Conservation (phyloP, 64 coral and sea anemone genomes). For the Orbicella faveolata region DNA sequence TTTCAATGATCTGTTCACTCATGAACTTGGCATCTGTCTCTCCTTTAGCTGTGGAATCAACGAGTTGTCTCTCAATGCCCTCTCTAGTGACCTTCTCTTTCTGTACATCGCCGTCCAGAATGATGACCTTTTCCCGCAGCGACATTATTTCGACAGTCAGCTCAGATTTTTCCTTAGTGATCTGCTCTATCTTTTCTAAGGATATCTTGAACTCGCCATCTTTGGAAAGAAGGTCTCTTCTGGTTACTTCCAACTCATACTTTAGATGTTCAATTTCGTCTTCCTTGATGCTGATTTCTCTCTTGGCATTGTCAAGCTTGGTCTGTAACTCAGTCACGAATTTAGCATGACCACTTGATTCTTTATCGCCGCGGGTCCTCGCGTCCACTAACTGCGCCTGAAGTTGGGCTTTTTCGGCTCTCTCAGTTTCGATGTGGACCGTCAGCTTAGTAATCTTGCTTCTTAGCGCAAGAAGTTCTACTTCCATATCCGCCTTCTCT, state of each 20-base stretch:
- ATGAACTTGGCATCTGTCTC: slow-evolving; percentile 67
- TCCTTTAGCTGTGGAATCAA: slow-evolving; percentile 60
- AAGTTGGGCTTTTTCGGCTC: slow-evolving; percentile 56
- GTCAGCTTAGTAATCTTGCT: slow-evolving; percentile 71
- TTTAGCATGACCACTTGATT: slow-evolving; percentile 51
- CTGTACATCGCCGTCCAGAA: slow-evolving; percentile 76
- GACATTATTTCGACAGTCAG: slow-evolving; percentile 82
- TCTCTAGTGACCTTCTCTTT: slow-evolving; percentile 66
- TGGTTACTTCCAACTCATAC: slow-evolving; percentile 54
- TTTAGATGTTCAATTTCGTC: slow-evolving; percentile 84
- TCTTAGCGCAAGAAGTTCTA: slow-evolving; percentile 53
- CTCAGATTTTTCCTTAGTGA: slow-evolving; percentile 80
- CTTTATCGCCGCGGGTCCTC: slow-evolving; percentile 73
- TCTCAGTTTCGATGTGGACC: slow-evolving; percentile 61
- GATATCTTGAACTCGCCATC: slow-evolving; percentile 68
- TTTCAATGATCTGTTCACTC: slow-evolving; percentile 68
- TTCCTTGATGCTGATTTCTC: slow-evolving; percentile 69
- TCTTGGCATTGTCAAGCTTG: slow-evolving; percentile 72
- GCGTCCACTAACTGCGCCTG: slow-evolving; percentile 62
- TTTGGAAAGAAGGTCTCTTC: slow-evolving; percentile 75
- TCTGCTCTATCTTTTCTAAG: slow-evolving; percentile 75
- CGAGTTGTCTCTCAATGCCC: slow-evolving; percentile 41
- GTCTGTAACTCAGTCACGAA: slow-evolving; percentile 77
- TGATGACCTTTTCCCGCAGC: slow-evolving; percentile 75
- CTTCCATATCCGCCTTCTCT: slow-evolving; percentile 76